Conservation (phyloP, 2,888 invertebrate species). For the Sturmia bella region DNA sequence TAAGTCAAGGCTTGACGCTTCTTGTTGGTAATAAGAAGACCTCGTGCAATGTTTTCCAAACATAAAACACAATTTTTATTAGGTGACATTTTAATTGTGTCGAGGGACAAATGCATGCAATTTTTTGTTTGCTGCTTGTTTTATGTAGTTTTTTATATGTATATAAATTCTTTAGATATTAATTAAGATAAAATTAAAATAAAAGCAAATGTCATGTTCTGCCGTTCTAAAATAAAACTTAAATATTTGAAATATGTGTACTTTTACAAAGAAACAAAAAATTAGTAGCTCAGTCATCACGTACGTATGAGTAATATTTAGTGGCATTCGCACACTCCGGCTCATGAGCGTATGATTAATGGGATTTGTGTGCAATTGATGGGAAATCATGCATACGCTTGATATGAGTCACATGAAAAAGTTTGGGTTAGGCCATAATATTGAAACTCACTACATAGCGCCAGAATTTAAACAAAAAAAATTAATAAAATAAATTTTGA, state of each 20-base stretch:
- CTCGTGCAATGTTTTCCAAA: background rate
- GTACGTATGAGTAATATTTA: slow-evolving; percentile 46
- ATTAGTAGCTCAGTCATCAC: slow-evolving; percentile 22
- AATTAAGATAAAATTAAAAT: slow-evolving; percentile 40
- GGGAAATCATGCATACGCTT: background rate
- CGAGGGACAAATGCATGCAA: slow-evolving; percentile 28
- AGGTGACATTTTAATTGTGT: slow-evolving; percentile 63
- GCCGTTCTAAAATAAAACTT: slow-evolving; percentile 1
- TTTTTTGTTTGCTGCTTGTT: background rate
- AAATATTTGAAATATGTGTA: background rate
- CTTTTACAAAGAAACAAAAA: background rate
- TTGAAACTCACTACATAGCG: no score
- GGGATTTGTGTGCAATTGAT: background rate
- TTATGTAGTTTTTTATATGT: background rate
- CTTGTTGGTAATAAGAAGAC: slow-evolving; percentile 40
- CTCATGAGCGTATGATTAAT: slow-evolving; percentile 33
- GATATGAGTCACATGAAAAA: no score
- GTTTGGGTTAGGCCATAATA: no score
- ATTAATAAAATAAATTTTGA: no score
- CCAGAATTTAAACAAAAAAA: no score
- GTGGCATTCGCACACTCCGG: background rate
- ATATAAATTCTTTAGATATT: slow-evolving; percentile 57
- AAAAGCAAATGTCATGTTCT: slow-evolving; percentile 32
- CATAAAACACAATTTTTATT: slow-evolving; percentile 52
- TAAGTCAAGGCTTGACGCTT: slow-evolving; percentile 45